phyloP scores from a whole-genome alignment of 2,888 invertebrate species.

The Tenthredo amoena region DNA sequence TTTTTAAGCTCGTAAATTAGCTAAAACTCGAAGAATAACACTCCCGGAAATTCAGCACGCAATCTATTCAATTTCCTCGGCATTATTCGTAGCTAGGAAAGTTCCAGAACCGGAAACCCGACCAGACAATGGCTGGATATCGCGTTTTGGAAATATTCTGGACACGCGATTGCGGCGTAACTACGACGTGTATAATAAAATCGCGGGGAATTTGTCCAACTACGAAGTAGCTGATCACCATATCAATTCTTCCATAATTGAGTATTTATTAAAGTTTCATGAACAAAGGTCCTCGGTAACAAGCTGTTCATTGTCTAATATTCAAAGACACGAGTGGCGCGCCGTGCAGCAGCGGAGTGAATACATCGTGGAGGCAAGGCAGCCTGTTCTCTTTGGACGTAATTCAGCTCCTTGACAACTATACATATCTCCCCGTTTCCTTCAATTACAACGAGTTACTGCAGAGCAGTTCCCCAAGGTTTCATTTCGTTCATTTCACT shows the following conservation, averaged over 20 bases:
- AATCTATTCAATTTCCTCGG: not conserved
- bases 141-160: not conserved
- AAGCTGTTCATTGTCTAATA: conserved; percentile 16
- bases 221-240: not conserved
- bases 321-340: not conserved
- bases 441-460: conserved; percentile 26
- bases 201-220: not conserved
- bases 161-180: not conserved
- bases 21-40: not conserved
- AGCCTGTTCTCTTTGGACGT: conserved; percentile 8
- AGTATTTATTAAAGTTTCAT: not conserved
- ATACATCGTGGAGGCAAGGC: not conserved
- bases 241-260: not conserved
- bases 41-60: not conserved
- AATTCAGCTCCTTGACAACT: conserved; percentile 11
- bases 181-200: not conserved
- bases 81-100: not conserved
- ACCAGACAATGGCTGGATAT: not conserved
- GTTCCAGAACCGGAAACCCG: not conserved
- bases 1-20: conserved; percentile 15
- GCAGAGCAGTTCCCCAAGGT: conserved; percentile 24
- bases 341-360: not conserved
- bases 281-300: conserved; percentile 19
- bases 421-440: conserved; percentile 18
- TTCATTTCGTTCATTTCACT: conserved; percentile 16